Evolutionary conservation across 2,888 invertebrate species (phyloP).

Genomic region (Brachypterus glaber): DNA sequence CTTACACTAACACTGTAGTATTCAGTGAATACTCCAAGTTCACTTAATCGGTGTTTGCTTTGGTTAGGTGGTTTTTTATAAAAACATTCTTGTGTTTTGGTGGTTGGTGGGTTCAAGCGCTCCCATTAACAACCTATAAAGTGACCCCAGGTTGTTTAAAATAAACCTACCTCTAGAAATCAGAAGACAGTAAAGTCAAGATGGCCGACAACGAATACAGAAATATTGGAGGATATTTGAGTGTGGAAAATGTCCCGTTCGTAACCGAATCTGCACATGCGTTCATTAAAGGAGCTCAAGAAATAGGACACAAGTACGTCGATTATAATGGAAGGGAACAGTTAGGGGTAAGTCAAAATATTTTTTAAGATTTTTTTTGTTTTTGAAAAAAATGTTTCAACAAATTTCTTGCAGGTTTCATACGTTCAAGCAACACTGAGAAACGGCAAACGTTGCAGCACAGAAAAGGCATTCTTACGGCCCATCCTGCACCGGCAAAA

Average conservation of each 20-base stretch:
- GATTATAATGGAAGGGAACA: constrained; percentile 60
- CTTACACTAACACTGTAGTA: too few relatives aligned
- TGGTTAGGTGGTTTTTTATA: too few relatives aligned
- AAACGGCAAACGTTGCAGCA: constrained; percentile 54
- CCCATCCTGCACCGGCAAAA: constrained; percentile 52
- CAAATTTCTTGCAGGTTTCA: constrained; percentile 24
- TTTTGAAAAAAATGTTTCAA: too few relatives aligned
- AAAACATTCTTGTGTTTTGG: too few relatives aligned
- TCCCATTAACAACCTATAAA: too few relatives aligned
- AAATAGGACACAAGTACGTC: constrained; percentile 55
- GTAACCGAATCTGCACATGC: constrained; percentile 44
- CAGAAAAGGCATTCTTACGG: constrained; percentile 55
- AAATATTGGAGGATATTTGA: constrained; percentile 37
- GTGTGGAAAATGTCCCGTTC: constrained; percentile 32
- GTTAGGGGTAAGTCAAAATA: constrained; percentile 43
- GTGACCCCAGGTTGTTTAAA: too few relatives aligned
- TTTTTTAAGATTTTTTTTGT: constrained; percentile 28
- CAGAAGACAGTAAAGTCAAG: constrained; percentile 34
- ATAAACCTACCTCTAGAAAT: too few relatives aligned
- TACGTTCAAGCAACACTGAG: constrained; percentile 53
- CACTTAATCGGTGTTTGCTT: too few relatives aligned
- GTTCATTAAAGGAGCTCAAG: constrained; percentile 52
- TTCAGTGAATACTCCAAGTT: too few relatives aligned
- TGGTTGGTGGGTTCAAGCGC: too few relatives aligned
- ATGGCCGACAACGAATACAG: constrained; percentile 33